Percentiles rank a stretch among this genome's conserved stretches.
Conservation (phyloP, 2,888 invertebrate species). For the Nemapogon koenigi region DNA sequence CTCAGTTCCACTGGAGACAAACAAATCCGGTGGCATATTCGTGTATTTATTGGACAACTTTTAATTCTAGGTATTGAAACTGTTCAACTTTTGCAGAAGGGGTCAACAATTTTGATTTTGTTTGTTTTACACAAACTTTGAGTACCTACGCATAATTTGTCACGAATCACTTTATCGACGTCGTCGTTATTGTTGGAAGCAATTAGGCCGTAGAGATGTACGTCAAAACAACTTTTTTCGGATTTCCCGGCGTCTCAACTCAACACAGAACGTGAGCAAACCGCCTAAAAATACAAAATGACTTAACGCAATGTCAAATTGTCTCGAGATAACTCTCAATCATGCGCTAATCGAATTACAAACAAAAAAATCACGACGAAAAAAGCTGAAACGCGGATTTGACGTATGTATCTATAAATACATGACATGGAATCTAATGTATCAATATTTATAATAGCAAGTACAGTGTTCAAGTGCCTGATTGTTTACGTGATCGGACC, state of each 20-base stretch:
- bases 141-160: too few relatives aligned
- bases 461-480: too few relatives aligned
- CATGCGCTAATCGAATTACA: constrained; percentile 54
- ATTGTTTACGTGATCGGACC: too few relatives aligned
- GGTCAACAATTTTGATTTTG: constrained; percentile 9
- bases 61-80: background rate
- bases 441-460: constrained; percentile 47
- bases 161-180: constrained; percentile 9
- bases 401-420: constrained; percentile 30
- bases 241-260: constrained; percentile 26
- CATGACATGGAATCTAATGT: constrained; percentile 40
- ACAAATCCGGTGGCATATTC: constrained; percentile 17
- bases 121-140: too few relatives aligned
- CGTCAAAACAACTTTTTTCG: constrained; percentile 29
- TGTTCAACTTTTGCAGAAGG: background rate
- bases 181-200: constrained; percentile 19
- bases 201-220: constrained; percentile 23
- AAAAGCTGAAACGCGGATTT: constrained; percentile 54
- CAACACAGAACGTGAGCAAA: constrained; percentile 29
- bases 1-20: constrained; percentile 35
- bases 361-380: constrained; percentile 41
- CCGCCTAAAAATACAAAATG: constrained; percentile 51
- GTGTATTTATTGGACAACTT: background rate
- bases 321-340: constrained; percentile 55
- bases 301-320: constrained; percentile 51